These are phyloP conservation scores for Colostygia pectinataria DNA, from an alignment of 2,888 invertebrate genomes.

Conservation along the genomic window DNA sequence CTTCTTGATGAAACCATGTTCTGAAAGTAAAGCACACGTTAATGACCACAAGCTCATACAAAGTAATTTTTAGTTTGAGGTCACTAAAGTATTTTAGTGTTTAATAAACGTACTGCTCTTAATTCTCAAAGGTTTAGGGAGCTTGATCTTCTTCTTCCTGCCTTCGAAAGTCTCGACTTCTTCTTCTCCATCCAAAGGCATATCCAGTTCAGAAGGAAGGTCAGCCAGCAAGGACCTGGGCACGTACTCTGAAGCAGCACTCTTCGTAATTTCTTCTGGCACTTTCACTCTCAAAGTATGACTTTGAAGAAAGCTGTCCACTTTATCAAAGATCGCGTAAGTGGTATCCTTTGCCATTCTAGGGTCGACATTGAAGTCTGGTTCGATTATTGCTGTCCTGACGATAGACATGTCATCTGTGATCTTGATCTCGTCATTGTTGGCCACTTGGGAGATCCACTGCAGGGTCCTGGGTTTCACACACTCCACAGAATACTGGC, in stretches of 20 bases:
- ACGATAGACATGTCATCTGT: conserved; percentile 90
- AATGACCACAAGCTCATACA: no score
- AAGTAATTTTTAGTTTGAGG: no score
- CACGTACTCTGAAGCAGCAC: conserved; percentile 82
- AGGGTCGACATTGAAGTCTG: conserved; percentile 58
- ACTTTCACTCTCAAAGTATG: conserved; percentile 90
- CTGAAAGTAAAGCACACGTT: conserved; percentile 70
- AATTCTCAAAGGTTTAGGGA: conserved; percentile 77
- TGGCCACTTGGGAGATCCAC: conserved; percentile 87
- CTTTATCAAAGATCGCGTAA: conserved; percentile 86
- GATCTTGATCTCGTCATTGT: conserved; percentile 87
- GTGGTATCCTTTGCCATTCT: conserved; percentile 81
- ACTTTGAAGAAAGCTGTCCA: conserved; percentile 89
- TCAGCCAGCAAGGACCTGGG: conserved; percentile 85
- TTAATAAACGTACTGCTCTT: conserved; percentile 66
- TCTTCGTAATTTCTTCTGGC: conserved; percentile 84
- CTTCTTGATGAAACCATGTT: conserved; percentile 92
- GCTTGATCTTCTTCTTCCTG: conserved; percentile 79
- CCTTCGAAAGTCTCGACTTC: conserved; percentile 73
- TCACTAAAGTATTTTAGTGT: conserved; percentile 15
- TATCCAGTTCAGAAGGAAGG: conserved; percentile 86
- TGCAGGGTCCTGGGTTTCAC: conserved; percentile 90
- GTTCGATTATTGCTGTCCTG: conserved; percentile 81
- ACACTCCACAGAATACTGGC: conserved; percentile 87
- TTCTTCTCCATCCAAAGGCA: conserved; percentile 86